Base-by-base conservation (phyloP, 2,797 vertebrate species). In the Pantherophis vulpinus region DNA sequence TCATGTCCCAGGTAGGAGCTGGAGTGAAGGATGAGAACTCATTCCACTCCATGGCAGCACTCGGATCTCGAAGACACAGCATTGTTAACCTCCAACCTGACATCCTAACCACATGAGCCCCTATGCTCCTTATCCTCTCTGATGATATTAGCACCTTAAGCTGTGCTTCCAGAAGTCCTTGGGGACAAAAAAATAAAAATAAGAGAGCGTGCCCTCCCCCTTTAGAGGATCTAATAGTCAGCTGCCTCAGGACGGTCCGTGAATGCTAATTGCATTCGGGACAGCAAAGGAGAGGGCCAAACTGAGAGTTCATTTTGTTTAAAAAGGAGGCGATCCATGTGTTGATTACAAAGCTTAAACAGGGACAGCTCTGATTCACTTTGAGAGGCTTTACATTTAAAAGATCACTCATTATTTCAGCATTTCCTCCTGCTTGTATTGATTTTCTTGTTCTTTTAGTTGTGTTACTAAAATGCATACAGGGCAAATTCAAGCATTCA, bases 401-500 rank as follows among this genome's bases (percentile, higher is more conserved):
- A 95, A 92, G 0, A 0, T 66, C 51, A 87, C 11, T 90, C 91
- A 91, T 92, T 87, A 94, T 90, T 95, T 94, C 89, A 94, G 88
- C n/a, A 86, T 90, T 96, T 94, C 25, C 92, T 95, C 89, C 92
- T 59, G 58, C 89, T 89, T 94, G 0, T 94, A 93, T 94, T 94
- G 95, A 86, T 91, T 95, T 91, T 92, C 91, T 51, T 91, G 63
- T 93, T 94, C 60, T 18, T 93, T 59, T 91, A 94, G 58, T 88
- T 95, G 32, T 90, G 58, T 95, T 47, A 92, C 91, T 90, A 92
- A 96, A 95, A 96, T 56, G 1, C 51, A 2, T 87, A 37, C 93
- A 87, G 91, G 92, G 92, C 86, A 93, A 92, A 95, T 95, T 94
- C 90, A 95, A 95, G 79, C 66, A 89, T 90, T 54, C 37, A 23